phyloP scores from a whole-genome alignment of 92 coral and sea anemone species.

The Porites lobata region DNA sequence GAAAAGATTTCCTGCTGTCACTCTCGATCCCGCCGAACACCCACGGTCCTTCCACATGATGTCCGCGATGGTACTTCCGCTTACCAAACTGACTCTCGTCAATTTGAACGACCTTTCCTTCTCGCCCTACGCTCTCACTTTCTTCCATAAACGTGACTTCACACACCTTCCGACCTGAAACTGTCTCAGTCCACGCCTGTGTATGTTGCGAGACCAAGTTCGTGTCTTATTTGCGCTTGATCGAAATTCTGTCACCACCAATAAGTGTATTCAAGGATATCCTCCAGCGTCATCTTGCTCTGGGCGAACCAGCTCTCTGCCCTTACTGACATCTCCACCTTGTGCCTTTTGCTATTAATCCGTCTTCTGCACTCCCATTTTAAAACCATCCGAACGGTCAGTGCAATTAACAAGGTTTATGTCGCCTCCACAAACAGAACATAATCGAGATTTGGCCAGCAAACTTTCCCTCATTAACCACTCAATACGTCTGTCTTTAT shows the following conservation, averaged over 20 bases:
- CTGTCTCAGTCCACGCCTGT: constrained; percentile 60
- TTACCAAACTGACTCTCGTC: constrained; percentile 50
- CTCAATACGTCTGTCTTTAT: constrained; percentile 47
- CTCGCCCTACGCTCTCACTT: constrained; percentile 43
- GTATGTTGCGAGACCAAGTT: constrained; percentile 31
- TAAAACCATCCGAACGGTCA: constrained; percentile 61
- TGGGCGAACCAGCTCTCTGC: constrained; percentile 15
- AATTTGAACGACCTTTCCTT: constrained; percentile 56
- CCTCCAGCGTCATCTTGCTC: constrained; percentile 58
- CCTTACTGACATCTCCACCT: constrained; percentile 12
- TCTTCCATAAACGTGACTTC: constrained; percentile 39
- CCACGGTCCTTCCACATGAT: constrained; percentile 72
- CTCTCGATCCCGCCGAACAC: constrained; percentile 10
- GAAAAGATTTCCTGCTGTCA: constrained; percentile 10
- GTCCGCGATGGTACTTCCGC: constrained; percentile 63
- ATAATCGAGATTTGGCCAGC: constrained; percentile 46
- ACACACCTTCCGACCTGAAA: constrained; percentile 48
- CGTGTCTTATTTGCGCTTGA: constrained; percentile 52
- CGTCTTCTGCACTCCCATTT: constrained; percentile 65
- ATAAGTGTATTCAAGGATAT: constrained; percentile 22
- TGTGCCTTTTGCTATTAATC: constrained; percentile 28
- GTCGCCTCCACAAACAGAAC: constrained; percentile 33
- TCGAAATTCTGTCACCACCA: constrained; percentile 68
- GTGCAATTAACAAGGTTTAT: constrained; percentile 53
- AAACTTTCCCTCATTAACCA: constrained; percentile 63